Evolutionary conservation across 2,888 invertebrate species (phyloP), one percentile per base, ranked within the genome.

Genomic region (Rhopalosiphum nymphaeae): DNA sequence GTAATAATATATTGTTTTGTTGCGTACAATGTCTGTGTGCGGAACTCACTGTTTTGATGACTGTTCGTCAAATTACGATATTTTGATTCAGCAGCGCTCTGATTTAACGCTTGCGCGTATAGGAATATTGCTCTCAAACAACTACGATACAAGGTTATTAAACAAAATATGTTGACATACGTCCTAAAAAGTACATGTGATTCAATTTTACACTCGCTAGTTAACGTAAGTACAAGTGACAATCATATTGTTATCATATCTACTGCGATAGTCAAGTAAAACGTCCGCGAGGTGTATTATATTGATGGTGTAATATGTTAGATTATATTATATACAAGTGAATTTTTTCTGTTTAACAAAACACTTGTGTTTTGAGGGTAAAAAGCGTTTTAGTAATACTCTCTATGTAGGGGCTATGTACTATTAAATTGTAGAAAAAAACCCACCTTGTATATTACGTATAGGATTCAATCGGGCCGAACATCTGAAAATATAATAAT

Each of bases 401-500:
- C 16, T 78, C 21, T 78, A 78, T 36, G 16, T 78, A 36, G 36
- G 36, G 21, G 7, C 1, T 78, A 78, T 67, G n/a, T 13, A 36
- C 16, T n/a, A 78, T 2, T 16, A 67, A 16, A n/a, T n/a, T 16
- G 5, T 67, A 36, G 78, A 25, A 21, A 36, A 78, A 78, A 36
- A 78, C 36, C 36, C 36, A 36, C 78, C 36, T 36, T 3, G 9
- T 36, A 36, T 78, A 36, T 36, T 21, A 78, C 2, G n/a, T 21
- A 78, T 21, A 78, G 2, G 36, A 42, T 78, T 78, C 78, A 36
- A 78, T 78, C 78, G 21, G 36, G 78, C 9, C 36, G 9, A 78
- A 78, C 78, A 78, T 78, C 78, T 25, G 78, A 78, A 78, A 78
- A 78, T 78, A 78, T 78, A 78, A 78, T 78, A 78, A 78, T 78